Evolutionary conservation across 2,888 invertebrate genomes (phyloP).

Genomic region (Brachypalpus laphriformis): DNA sequence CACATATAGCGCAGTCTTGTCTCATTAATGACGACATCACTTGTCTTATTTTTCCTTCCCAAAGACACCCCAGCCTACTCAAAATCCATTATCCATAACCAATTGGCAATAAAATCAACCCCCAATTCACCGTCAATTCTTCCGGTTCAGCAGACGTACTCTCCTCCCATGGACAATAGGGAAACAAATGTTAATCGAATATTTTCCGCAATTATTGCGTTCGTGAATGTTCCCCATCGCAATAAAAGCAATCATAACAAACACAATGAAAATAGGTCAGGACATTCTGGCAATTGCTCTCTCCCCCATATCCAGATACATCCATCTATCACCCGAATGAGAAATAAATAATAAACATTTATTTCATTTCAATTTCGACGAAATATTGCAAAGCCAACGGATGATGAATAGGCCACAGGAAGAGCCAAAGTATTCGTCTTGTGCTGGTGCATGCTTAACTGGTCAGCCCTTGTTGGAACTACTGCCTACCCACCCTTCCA

Average conservation of each 20-base stretch:
- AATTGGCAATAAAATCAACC: slow-evolving; percentile 52
- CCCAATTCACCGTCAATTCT: slow-evolving; percentile 33
- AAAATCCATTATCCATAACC: slow-evolving; percentile 46
- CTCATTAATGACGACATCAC: background rate
- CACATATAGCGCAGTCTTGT: background rate
- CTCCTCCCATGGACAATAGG: background rate
- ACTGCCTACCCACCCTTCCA: background rate
- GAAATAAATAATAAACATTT: slow-evolving; percentile 69
- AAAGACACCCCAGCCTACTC: background rate
- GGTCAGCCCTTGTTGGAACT: slow-evolving; percentile 13
- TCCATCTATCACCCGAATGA: slow-evolving; percentile 34
- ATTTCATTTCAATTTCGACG: slow-evolving; percentile 71
- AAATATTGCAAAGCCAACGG: slow-evolving; percentile 63
- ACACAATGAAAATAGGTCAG: slow-evolving; percentile 61
- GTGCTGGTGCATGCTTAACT: slow-evolving; percentile 31
- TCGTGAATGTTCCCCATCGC: slow-evolving; percentile 52
- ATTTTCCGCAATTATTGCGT: slow-evolving; percentile 66
- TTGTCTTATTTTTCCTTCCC: background rate
- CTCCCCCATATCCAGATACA: background rate
- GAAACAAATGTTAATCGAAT: slow-evolving; percentile 67
- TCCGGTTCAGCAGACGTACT: slow-evolving; percentile 17
- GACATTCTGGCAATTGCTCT: slow-evolving; percentile 28
- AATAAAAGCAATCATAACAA: slow-evolving; percentile 67
- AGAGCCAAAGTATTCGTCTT: slow-evolving; percentile 38
- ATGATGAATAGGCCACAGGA: slow-evolving; percentile 52